A percentile compares a stretch with the other conserved stretches of the same genome.
Evolutionary conservation across 2,888 invertebrate species (phyloP).

Genomic region (Torymus auratus): DNA sequence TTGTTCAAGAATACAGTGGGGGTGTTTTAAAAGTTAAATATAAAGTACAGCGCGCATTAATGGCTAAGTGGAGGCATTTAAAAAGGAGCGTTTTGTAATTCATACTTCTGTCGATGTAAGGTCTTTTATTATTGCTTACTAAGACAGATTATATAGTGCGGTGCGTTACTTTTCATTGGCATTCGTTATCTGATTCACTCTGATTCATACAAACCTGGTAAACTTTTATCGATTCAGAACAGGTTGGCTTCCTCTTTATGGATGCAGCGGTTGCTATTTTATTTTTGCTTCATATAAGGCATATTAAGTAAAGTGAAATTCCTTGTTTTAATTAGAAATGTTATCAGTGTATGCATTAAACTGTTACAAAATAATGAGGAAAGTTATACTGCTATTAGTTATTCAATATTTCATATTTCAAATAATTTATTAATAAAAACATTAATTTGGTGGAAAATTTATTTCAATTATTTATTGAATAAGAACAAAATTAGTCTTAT

Average conservation of each 20-base stretch:
- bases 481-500: too few relatives aligned
- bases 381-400: too few relatives aligned
- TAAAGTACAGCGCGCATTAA: too few relatives aligned
- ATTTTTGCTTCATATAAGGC: conserved; percentile 4
- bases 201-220: conserved; percentile 42
- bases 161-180: neutral
- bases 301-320: neutral
- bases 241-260: conserved; percentile 11
- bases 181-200: conserved; percentile 36
- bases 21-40: too few relatives aligned
- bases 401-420: too few relatives aligned
- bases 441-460: too few relatives aligned
- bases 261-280: conserved; percentile 8
- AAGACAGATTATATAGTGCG: neutral
- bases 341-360: too few relatives aligned
- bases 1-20: too few relatives aligned
- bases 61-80: neutral
- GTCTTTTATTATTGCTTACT: neutral
- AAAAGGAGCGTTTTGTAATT: neutral
- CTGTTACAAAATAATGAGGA: too few relatives aligned
- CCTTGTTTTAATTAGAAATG: neutral
- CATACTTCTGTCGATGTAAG: neutral
- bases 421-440: too few relatives aligned
- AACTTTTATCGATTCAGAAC: conserved; percentile 20
- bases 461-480: too few relatives aligned